Evolutionary conservation across 2,888 invertebrate genomes (phyloP).

Genomic region (Lasioglossum marginatum): DNA sequence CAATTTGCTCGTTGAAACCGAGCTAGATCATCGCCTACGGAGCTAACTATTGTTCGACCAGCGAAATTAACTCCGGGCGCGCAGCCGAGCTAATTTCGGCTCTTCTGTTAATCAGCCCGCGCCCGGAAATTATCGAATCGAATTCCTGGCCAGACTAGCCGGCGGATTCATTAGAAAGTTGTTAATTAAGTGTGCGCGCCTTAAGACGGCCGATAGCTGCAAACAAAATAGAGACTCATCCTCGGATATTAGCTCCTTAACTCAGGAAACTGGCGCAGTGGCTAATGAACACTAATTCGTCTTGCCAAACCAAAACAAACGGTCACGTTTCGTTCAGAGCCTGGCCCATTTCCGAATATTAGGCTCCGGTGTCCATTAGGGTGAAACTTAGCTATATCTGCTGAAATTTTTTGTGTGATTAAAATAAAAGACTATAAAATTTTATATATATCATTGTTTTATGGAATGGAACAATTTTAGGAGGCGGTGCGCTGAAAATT

Average conservation of each 20-base stretch:
- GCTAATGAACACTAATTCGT: background rate
- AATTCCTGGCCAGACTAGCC: background rate
- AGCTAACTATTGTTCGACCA: background rate
- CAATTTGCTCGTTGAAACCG: background rate
- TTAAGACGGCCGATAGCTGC: background rate
- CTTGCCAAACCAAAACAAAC: background rate
- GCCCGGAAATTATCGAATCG: background rate
- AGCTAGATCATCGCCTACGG: background rate
- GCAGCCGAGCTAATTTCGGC: background rate
- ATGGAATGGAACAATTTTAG: too few relatives aligned
- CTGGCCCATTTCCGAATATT: background rate
- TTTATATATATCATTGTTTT: too few relatives aligned
- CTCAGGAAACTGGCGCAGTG: background rate
- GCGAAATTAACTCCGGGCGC: background rate
- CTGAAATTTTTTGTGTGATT: too few relatives aligned
- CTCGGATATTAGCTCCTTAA: background rate
- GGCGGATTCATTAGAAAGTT: constrained; percentile 3
- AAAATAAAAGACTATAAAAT: too few relatives aligned
- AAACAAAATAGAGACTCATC: background rate
- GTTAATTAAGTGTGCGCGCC: background rate
- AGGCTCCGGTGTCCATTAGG: background rate
- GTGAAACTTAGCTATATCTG: too few relatives aligned
- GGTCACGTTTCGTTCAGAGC: background rate
- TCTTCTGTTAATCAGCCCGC: background rate
- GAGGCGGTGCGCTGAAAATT: too few relatives aligned